These are phyloP conservation scores for Eumacrocentrus americanus DNA, from an alignment of 2,888 invertebrate genomes.

Conservation along the genomic window DNA sequence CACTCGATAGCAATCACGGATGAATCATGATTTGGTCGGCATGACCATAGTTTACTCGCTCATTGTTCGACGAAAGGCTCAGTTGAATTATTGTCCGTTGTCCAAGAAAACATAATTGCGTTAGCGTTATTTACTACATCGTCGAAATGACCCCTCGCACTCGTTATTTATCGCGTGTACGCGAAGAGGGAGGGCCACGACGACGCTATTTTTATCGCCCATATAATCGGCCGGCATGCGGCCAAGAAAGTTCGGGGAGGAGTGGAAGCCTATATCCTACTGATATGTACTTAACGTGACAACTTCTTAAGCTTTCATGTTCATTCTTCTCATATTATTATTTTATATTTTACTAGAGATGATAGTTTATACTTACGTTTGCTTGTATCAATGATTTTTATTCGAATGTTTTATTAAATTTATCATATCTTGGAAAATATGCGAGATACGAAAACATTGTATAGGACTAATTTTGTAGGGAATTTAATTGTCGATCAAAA, in stretches of 20 bases:
- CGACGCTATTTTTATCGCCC: slow-evolving; percentile 49
- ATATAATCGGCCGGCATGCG: slow-evolving; percentile 44
- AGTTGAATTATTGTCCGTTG: slow-evolving; percentile 38
- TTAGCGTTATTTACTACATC: slow-evolving; percentile 48
- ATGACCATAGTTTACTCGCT: slow-evolving; percentile 29
- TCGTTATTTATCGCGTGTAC: slow-evolving; percentile 45
- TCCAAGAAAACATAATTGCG: slow-evolving; percentile 46
- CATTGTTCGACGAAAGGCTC: slow-evolving; percentile 34
- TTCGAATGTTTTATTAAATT: too few relatives aligned
- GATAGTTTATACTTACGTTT: too few relatives aligned
- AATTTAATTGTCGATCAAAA: too few relatives aligned
- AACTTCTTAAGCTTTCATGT: neutral
- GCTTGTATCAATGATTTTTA: too few relatives aligned
- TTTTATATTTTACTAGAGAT: too few relatives aligned
- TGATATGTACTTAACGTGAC: slow-evolving; percentile 12
- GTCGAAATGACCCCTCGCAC: slow-evolving; percentile 37
- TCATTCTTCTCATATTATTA: neutral
- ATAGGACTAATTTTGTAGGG: too few relatives aligned
- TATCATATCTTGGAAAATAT: too few relatives aligned
- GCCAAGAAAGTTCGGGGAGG: slow-evolving; percentile 32
- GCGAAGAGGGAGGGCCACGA: slow-evolving; percentile 25
- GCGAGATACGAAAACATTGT: too few relatives aligned
- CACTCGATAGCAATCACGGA: slow-evolving; percentile 31
- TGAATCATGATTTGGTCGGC: slow-evolving; percentile 30
- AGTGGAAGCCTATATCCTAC: slow-evolving; percentile 20